Evolutionary conservation across 1,140 invertebrate genomes (phyloP).

Genomic region (Whitmania pigra): DNA sequence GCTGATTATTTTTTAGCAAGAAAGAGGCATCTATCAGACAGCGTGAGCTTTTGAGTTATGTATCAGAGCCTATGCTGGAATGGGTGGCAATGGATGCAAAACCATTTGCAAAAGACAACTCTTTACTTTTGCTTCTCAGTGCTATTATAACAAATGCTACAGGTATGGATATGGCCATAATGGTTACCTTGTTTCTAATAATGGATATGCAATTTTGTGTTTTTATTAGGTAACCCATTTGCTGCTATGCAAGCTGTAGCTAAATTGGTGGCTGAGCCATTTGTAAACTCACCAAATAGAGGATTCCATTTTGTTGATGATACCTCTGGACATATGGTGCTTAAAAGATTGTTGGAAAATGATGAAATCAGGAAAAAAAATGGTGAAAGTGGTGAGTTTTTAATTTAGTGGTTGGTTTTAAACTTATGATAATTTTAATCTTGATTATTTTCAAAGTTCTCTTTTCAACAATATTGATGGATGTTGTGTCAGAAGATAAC

Average conservation of each 20-base stretch:
- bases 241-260: constrained; percentile 36
- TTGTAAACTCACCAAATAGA: constrained; percentile 16
- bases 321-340: constrained; percentile 60
- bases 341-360: constrained; percentile 63
- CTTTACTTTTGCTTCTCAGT: constrained; percentile 56
- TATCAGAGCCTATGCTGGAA: constrained; percentile 52
- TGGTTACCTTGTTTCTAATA: neutral
- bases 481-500: constrained; percentile 32
- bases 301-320: constrained; percentile 58
- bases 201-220: neutral
- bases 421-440: neutral
- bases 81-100: constrained; percentile 50
- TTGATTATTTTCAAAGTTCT: constrained; percentile 23
- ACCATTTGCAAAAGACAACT: constrained; percentile 57
- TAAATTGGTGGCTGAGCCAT: constrained; percentile 35
- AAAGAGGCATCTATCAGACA: constrained; percentile 60
- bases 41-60: constrained; percentile 58
- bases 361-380: constrained; percentile 46
- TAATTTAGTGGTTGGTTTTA: neutral
- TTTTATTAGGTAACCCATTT: constrained; percentile 33
- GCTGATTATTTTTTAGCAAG: constrained; percentile 49
- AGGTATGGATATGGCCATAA: constrained; percentile 32
- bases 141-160: constrained; percentile 55
- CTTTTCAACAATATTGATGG: constrained; percentile 36
- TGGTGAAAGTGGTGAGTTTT: constrained; percentile 29